These are phyloP conservation scores for Probaryconus sp. DNA, from an alignment of 1,140 invertebrate genomes.

Conservation along the genomic window DNA sequence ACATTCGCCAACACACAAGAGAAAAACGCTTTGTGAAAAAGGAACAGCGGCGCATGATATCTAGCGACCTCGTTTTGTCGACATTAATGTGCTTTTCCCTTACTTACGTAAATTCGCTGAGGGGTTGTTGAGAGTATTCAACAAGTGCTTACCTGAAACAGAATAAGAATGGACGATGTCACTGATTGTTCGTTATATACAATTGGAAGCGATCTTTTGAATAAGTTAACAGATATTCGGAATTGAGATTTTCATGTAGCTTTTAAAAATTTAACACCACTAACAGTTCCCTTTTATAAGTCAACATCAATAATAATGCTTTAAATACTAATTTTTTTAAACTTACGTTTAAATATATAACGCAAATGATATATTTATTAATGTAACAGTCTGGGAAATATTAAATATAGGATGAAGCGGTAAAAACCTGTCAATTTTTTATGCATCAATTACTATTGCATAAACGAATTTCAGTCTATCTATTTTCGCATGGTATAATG, in stretches of 20 bases:
- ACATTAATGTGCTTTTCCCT: conserved; percentile 59
- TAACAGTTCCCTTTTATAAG: too few species aligned
- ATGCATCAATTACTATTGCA: conserved; percentile 8
- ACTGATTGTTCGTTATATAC: conserved; percentile 44
- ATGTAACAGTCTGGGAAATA: too few species aligned
- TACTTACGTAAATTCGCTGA: conserved; percentile 59
- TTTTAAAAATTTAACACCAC: too few species aligned
- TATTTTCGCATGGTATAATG: conserved; percentile 27
- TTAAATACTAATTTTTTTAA: too few species aligned
- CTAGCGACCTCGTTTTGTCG: conserved; percentile 52
- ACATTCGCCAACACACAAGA: not conserved
- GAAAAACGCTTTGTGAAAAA: conserved; percentile 34
- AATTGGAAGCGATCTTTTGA: conserved; percentile 33
- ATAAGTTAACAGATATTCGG: conserved; percentile 27
- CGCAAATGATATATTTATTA: too few species aligned
- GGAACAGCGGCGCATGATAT: conserved; percentile 38
- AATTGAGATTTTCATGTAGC: too few species aligned
- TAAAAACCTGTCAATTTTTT: conserved; percentile 24
- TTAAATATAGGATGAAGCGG: too few species aligned
- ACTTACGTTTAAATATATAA: too few species aligned
- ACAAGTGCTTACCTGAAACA: conserved; percentile 70
- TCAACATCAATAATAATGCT: too few species aligned
- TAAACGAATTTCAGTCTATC: conserved; percentile 14
- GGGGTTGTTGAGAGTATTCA: conserved; percentile 45
- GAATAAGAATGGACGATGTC: conserved; percentile 58